Evolutionary conservation across 2,888 invertebrate genomes (phyloP), one percentile per base, ranked within the genome.

Genomic region (Subacronicta megacephala): DNA sequence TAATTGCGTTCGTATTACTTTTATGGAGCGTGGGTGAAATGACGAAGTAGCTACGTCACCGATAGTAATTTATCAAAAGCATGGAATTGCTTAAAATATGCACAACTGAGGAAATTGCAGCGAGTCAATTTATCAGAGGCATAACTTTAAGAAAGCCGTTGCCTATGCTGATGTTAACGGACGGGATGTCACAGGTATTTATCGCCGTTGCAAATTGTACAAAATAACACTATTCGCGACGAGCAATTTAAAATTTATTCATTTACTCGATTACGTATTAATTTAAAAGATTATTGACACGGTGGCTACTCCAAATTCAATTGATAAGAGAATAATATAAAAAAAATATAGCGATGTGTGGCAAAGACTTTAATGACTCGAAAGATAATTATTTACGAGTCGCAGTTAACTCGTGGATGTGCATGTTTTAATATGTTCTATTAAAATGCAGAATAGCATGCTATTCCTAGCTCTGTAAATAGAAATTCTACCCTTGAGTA

Each of bases 201-300:
- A 69, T 61, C 56, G 13, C 67, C 69, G 70, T 58, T 49, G 70
- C 64, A 67, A 77, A 81, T 79, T 67, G 70, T 49, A 69, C 62
- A 50, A 76, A 80, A 80, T 72, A 59, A 75, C 62, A 75, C 43
- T 54, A 68, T 73, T 77, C 65, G 71, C 58, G 44, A 49, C 47
- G 62, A 60, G 46, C 46, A 58, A 61, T 68, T 75, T 66, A 62
- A 41, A 53, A 56, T 50, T 59, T 52, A 72, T 70, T 42, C 7
- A 62, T 46, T 62, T 56, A 1, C 42, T 23, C 18, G 47, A 65
- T 43, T 31, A 26, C 1, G 16, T 10, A 16, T 41, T 7, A 40
- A 16, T 17, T 17, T 46, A 36, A 6, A 38, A 3, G 49, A 45
- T n/a, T 53, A 36, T 44, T 33, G 35, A 37, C 12, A 45, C 45